Conservation (phyloP, 2,888 invertebrate species). For the Diloba caeruleocephala region DNA sequence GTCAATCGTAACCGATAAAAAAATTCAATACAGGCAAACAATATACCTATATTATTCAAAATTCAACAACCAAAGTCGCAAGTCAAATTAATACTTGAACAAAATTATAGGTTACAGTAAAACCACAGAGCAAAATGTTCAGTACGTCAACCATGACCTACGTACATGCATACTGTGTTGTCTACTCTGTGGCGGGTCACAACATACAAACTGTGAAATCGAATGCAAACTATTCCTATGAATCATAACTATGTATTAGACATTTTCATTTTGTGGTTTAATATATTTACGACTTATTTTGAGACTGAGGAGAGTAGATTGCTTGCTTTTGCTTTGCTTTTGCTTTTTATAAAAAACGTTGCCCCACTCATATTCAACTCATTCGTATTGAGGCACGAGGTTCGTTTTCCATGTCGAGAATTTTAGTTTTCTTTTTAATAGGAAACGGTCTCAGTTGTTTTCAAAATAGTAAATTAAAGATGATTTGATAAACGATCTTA, state of each 20-base stretch:
- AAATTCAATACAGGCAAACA: no score
- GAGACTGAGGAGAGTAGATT: background rate
- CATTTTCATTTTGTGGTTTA: slow-evolving; percentile 19
- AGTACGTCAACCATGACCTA: slow-evolving; percentile 44
- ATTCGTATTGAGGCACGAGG: no score
- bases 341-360: no score
- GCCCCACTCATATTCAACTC: no score
- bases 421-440: no score
- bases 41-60: no score
- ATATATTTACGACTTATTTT: background rate
- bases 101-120: slow-evolving; percentile 16
- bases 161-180: slow-evolving; percentile 3
- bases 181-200: slow-evolving; percentile 42
- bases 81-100: background rate
- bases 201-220: background rate
- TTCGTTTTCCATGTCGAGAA: no score
- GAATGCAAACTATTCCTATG: slow-evolving; percentile 1
- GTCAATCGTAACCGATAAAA: no score
- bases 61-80: background rate
- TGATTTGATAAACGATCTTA: no score
- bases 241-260: slow-evolving; percentile 36
- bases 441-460: no score
- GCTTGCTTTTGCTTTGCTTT: background rate
- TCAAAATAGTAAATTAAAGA: no score
- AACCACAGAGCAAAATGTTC: slow-evolving; percentile 22